A percentile compares a stretch with the other conserved stretches of the same genome.
These are phyloP conservation scores for Acleris cristana DNA, from an alignment of 2,888 invertebrate species.

Conservation along the genomic window DNA sequence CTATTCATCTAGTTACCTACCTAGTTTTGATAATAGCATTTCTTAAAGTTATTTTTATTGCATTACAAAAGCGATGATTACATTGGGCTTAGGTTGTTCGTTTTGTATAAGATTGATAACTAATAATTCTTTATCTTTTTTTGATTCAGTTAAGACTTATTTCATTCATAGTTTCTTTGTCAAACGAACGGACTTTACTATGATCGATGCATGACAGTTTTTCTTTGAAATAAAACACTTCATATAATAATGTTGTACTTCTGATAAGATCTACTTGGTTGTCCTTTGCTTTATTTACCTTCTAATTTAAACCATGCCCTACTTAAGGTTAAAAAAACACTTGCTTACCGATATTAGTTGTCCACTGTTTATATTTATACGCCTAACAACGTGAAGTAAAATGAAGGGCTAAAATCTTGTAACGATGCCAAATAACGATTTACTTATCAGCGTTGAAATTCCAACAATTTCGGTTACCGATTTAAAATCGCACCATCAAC, in stretches of 20 bases:
- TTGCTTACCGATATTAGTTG: neutral
- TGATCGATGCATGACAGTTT: constrained; percentile 71
- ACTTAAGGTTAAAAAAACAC: constrained; percentile 17
- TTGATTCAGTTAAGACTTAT: constrained; percentile 5
- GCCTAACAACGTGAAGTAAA: neutral
- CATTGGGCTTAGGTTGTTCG: too few species aligned
- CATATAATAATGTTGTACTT: constrained; percentile 48
- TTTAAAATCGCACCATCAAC: constrained; percentile 36
- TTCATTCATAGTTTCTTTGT: constrained; percentile 54
- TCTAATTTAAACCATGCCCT: constrained; percentile 40
- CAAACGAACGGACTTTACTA: constrained; percentile 72
- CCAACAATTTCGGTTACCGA: constrained; percentile 10
- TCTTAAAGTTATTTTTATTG: too few species aligned
- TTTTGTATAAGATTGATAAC: too few species aligned
- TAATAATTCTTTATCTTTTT: too few species aligned
- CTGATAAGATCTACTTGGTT: constrained; percentile 63
- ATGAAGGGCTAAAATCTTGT: neutral
- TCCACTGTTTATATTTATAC: neutral
- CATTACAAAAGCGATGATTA: too few species aligned
- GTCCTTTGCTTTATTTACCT: constrained; percentile 54
- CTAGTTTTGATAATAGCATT: too few species aligned
- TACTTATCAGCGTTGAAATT: constrained; percentile 8
- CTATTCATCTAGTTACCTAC: too few species aligned
- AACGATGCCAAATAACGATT: neutral
- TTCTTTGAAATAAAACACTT: constrained; percentile 62